Percentiles rank a stretch among this genome's conserved stretches.
phyloP scores from a whole-genome alignment of 2,113 vertebrate species.

The Pluvianellus socialis region DNA sequence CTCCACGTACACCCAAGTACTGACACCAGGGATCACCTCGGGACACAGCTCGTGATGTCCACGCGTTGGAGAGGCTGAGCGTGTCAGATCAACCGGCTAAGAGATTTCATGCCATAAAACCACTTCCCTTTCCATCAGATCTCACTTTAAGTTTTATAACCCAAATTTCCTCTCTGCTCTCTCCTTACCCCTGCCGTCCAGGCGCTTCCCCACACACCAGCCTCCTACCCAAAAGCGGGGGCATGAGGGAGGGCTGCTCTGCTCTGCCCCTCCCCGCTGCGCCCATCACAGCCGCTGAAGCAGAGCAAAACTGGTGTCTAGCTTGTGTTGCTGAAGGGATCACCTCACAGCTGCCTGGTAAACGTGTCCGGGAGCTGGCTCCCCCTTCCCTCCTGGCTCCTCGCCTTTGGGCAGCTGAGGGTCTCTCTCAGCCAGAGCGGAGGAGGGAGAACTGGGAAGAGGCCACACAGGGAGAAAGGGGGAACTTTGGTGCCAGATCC shows the following conservation, averaged over 20 bases:
- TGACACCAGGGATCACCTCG: not conserved
- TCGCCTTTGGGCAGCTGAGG: not conserved
- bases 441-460: not conserved
- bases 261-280: not conserved
- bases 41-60: accelerated
- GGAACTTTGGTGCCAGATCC: not conserved
- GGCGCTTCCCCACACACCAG: accelerated
- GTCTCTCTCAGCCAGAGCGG: not conserved
- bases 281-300: not conserved
- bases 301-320: not conserved
- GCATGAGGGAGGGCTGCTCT: not conserved
- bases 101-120: not conserved
- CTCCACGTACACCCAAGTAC: not conserved
- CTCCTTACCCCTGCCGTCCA: not conserved
- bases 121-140: not conserved
- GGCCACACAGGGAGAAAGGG: not conserved
- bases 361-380: not conserved
- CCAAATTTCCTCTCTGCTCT: accelerated
- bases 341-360: not conserved
- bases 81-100: not conserved
- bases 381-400: not conserved
- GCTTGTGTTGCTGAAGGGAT: not conserved
- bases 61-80: not conserved
- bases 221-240: accelerated
- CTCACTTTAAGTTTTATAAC: not conserved